Evolutionary conservation across 2,113 vertebrate species (phyloP).

Genomic region (Eublepharis macularius): DNA sequence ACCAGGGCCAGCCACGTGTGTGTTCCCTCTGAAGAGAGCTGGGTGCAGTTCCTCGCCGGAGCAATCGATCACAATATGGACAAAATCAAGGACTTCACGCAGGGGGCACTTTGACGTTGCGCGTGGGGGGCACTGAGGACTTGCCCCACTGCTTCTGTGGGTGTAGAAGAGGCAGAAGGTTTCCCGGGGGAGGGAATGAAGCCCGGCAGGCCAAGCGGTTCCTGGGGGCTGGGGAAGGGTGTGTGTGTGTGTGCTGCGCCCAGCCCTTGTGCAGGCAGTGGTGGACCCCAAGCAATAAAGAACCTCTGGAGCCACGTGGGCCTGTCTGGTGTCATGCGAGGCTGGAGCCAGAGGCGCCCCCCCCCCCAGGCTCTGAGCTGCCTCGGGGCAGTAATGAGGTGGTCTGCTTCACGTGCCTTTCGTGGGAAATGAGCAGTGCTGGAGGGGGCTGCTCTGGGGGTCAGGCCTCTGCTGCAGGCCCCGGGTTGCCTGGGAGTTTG

Average conservation of each 20-base stretch:
- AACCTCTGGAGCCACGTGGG: not conserved
- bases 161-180: not conserved
- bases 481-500: too few relatives aligned
- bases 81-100: conserved; percentile 83
- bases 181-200: rapidly evolving
- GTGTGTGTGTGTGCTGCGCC: not conserved
- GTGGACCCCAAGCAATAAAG: not conserved
- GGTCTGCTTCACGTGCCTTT: not conserved
- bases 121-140: conserved; percentile 19
- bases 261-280: not conserved
- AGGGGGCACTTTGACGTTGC: conserved; percentile 67
- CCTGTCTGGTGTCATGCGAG: not conserved
- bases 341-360: not conserved
- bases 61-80: conserved; percentile 90
- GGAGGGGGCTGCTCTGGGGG: conserved; percentile 64
- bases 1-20: conserved; percentile 87
- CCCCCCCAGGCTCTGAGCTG: too few relatives aligned
- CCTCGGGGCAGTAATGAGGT: not conserved
- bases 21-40: conserved; percentile 83
- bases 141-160: conserved; percentile 25
- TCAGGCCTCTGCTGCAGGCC: too few relatives aligned
- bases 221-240: not conserved
- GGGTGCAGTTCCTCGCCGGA: conserved; percentile 87
- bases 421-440: conserved; percentile 50
- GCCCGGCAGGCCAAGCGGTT: too few relatives aligned